Conservation (phyloP, 2,113 vertebrate species). For the Cephalopholis sonnerati region DNA sequence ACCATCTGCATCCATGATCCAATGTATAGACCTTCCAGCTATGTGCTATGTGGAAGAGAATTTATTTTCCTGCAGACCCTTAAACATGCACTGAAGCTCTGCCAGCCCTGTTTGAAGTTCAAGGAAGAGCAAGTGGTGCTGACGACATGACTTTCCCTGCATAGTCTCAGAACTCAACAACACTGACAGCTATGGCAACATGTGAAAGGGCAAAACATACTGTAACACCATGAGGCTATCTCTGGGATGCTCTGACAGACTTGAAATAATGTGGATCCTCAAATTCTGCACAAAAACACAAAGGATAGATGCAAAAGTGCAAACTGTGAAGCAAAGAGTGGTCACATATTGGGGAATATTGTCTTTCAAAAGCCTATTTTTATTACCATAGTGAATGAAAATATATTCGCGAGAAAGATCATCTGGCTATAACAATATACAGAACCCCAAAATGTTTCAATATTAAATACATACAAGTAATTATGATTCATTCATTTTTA, state of each 20-base stretch:
- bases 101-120: background rate
- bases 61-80: conserved; percentile 4
- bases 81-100: conserved; percentile 12
- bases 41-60: background rate
- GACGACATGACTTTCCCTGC: background rate
- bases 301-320: background rate
- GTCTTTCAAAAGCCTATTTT: background rate
- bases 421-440: background rate
- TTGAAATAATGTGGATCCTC: background rate
- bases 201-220: background rate
- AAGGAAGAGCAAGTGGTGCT: background rate
- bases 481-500: too few relatives aligned
- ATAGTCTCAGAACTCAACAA: background rate
- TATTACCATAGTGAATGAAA: background rate
- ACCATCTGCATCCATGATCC: too few relatives aligned
- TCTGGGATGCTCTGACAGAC: background rate
- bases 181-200: conserved; percentile 1
- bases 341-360: background rate
- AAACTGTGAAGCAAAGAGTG: background rate
- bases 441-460: too few relatives aligned
- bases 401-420: background rate
- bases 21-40: too few relatives aligned
- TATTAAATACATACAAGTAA: too few relatives aligned
- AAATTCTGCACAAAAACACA: background rate
- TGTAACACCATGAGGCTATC: background rate